Percentiles rank a stretch among this genome's conserved stretches.
Evolutionary conservation across 1,140 invertebrate species (phyloP).

Genomic region (Planococcus citri): DNA sequence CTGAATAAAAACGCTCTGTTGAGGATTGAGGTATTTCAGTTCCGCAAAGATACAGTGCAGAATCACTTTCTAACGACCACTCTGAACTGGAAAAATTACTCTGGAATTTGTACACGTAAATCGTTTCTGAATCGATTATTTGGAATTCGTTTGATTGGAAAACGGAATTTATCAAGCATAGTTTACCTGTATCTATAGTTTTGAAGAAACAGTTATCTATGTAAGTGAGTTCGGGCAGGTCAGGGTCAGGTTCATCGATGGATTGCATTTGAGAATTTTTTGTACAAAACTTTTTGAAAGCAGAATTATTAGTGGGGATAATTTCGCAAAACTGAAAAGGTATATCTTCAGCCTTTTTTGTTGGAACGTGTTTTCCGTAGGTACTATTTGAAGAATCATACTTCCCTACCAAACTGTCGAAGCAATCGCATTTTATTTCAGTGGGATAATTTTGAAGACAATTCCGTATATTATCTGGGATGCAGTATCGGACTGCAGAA

Average conservation of each 20-base stretch:
- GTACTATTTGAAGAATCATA: not conserved
- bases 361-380: not conserved
- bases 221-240: not conserved
- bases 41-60: not conserved
- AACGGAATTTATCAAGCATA: not conserved
- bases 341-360: not conserved
- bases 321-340: not conserved
- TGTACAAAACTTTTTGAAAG: not conserved
- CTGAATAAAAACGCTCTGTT: too few species aligned
- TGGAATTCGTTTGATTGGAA: not conserved
- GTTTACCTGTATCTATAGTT: not conserved
- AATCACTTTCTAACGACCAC: not conserved
- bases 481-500: not conserved
- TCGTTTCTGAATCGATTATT: not conserved
- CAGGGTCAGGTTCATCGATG: not conserved
- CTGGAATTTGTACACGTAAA: not conserved
- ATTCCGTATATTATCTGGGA: not conserved
- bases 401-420: too few species aligned
- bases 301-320: not conserved
- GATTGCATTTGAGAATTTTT: not conserved
- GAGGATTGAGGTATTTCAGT: not conserved
- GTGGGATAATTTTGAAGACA: too few species aligned
- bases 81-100: not conserved
- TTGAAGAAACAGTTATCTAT: not conserved
- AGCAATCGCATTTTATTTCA: too few species aligned